Base-by-base conservation (phyloP, 2,888 invertebrate genomes). In the Incurvaria masculella region DNA sequence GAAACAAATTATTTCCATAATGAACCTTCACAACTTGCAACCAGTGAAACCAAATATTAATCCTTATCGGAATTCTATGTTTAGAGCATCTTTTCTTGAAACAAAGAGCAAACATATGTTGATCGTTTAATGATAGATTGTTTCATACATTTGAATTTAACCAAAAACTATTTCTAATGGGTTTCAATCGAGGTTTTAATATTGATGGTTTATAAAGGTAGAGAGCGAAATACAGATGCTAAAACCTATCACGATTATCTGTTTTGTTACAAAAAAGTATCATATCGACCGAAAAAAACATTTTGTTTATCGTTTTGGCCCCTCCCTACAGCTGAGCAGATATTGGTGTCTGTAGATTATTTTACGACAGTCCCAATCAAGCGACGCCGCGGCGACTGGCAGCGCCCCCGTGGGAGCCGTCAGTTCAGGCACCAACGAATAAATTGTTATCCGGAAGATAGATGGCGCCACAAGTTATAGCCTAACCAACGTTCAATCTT, bases 361-460 rank as follows among this genome's bases (percentile, higher is more conserved):
- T 76, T 78, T 78, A 78, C 68, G 67, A 69, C 63, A 53, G 61
- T 62, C 64, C 70, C 76, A 75, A 76, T 78, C 69, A 72, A 72
- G 64, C 63, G 76, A 75, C 76, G 76, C 63, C 76, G 70, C 67
- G 67, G 64, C 58, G 62, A 64, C 73, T 60, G 69, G 45, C 41
- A 70, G 66, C 72, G 63, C 48, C 5, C 52, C 54, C 55, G 49
- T 51, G 44, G 33, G 21, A 50, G 46, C 50, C 57, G 49, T 50
- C 48, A 54, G 57, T 63, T 54, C 18, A 54, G 65, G 64, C 50
- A 46, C 41, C 11, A 33, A 33, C 33, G 8, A 33, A 33, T 33
- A 33, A 33, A 33, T 33, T 8, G 11, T 3, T 8, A 33, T n/a
- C 33, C 33, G 14, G 6, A 4, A n/a, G 33, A 33, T 6, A 33